Evolutionary conservation across 2,888 invertebrate species (phyloP).

Genomic region (Epirrita christyi): DNA sequence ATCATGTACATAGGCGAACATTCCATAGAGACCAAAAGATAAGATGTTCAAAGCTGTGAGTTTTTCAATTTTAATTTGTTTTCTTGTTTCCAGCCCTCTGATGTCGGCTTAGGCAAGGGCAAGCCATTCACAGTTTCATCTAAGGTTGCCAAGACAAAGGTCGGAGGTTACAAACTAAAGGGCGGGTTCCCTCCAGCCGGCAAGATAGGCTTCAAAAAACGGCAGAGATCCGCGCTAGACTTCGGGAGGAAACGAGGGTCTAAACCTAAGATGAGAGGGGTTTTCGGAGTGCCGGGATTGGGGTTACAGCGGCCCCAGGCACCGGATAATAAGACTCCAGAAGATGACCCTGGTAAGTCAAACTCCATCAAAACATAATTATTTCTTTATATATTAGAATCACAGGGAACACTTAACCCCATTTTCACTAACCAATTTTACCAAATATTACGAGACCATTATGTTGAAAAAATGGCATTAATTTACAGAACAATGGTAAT

Average conservation of each 20-base stretch:
- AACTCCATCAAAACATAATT: too few species aligned
- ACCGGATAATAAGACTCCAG: slow-evolving; percentile 79
- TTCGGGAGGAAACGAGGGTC: slow-evolving; percentile 93
- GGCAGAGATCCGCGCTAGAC: slow-evolving; percentile 88
- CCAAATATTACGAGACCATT: too few species aligned
- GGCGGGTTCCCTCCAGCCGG: slow-evolving; percentile 86
- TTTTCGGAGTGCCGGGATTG: slow-evolving; percentile 92
- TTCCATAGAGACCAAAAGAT: too few species aligned
- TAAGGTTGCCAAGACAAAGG: slow-evolving; percentile 91
- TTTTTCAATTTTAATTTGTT: too few species aligned
- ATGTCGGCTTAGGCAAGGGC: slow-evolving; percentile 90
- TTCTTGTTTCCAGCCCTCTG: slow-evolving; percentile 58
- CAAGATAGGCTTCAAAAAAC: slow-evolving; percentile 90
- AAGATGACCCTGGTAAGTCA: slow-evolving; percentile 77
- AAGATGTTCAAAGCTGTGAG: too few species aligned
- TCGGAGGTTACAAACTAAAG: slow-evolving; percentile 88
- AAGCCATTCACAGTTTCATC: slow-evolving; percentile 90
- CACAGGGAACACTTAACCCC: too few species aligned
- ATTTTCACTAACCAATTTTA: too few species aligned
- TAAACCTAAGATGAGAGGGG: slow-evolving; percentile 94
- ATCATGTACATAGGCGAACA: too few species aligned
- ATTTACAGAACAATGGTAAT: too few species aligned
- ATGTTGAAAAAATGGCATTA: too few species aligned
- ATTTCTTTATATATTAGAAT: not conserved
- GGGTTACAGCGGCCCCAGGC: slow-evolving; percentile 88